These are phyloP conservation scores for Trachythela sp. DNA, from an alignment of 64 coral and sea anemone species.

Conservation along the genomic window DNA sequence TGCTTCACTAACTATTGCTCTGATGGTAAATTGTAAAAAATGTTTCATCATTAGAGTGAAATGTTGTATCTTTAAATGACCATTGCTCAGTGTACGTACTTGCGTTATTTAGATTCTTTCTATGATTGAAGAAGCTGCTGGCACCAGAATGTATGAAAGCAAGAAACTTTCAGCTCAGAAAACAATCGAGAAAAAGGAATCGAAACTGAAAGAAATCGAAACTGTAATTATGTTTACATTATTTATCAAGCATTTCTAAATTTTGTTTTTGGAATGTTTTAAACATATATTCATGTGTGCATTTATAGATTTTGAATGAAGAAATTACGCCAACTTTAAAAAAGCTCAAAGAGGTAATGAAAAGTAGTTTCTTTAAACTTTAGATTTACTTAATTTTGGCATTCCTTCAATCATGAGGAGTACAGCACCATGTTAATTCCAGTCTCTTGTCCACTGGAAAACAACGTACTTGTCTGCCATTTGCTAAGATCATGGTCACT, in stretches of 20 bases:
- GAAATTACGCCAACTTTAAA: constrained; percentile 90
- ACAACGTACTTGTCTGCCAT: no score
- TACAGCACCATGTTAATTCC: not conserved
- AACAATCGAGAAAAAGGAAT: constrained; percentile 95
- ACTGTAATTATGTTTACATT: constrained; percentile 49
- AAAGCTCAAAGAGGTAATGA: constrained; percentile 81
- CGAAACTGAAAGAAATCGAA: constrained; percentile 92
- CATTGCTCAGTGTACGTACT: no score
- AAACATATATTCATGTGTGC: not conserved
- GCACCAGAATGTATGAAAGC: constrained; percentile 93
- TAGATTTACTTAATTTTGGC: not conserved
- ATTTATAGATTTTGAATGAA: constrained; percentile 80
- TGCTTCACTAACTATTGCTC: no score
- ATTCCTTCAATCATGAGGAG: not conserved
- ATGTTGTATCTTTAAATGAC: no score
- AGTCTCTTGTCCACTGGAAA: no score
- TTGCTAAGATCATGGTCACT: no score
- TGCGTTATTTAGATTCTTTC: constrained; percentile 66
- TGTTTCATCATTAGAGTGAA: no score
- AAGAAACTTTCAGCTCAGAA: constrained; percentile 89
- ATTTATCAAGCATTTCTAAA: not conserved
- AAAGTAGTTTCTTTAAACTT: not conserved
- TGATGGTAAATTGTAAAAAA: no score
- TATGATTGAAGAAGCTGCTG: constrained; percentile 99
- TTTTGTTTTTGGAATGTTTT: not conserved